Percentiles rank a stretch among this genome's conserved stretches.
Evolutionary conservation across 2,888 invertebrate genomes (phyloP).

Genomic region (Rugalucina vietnamica): DNA sequence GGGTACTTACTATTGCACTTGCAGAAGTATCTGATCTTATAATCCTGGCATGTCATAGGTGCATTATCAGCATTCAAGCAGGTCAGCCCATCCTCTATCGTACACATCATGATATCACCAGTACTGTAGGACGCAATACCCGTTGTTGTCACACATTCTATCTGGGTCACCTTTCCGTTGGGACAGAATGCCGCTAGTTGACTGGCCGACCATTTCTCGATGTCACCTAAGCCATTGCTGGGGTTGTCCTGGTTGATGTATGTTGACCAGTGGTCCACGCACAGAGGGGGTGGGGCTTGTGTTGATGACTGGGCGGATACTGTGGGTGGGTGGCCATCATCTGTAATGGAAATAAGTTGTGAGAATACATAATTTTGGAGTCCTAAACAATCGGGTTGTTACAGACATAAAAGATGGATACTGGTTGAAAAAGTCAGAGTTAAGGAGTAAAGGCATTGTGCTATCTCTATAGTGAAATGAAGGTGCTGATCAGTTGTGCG

Average conservation of each 20-base stretch:
- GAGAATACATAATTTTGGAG: too few species aligned
- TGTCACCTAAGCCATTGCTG: constrained; percentile 47
- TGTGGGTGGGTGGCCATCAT: not conserved
- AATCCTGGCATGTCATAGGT: constrained; percentile 73
- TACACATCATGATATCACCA: constrained; percentile 72
- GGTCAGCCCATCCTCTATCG: constrained; percentile 88
- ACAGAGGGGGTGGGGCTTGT: not conserved
- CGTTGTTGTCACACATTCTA: constrained; percentile 74
- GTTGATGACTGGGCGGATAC: not conserved
- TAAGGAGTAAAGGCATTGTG: too few species aligned
- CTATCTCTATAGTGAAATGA: too few species aligned
- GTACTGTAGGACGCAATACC: constrained; percentile 66
- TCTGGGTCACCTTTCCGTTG: constrained; percentile 68
- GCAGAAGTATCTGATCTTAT: constrained; percentile 71
- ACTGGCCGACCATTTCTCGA: constrained; percentile 40
- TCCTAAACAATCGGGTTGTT: too few species aligned
- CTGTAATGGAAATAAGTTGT: not conserved
- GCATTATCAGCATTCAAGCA: constrained; percentile 85
- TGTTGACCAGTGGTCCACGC: constrained; percentile 61
- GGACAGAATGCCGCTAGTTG: constrained; percentile 66
- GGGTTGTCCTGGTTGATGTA: constrained; percentile 71
- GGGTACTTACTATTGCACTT: not conserved
- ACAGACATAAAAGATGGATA: too few species aligned
- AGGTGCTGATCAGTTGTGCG: too few species aligned
- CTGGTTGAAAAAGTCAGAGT: too few species aligned